Evolutionary conservation across 2,888 invertebrate species (phyloP), one percentile per base, ranked within the genome.

Genomic region (Xylota segnis): DNA sequence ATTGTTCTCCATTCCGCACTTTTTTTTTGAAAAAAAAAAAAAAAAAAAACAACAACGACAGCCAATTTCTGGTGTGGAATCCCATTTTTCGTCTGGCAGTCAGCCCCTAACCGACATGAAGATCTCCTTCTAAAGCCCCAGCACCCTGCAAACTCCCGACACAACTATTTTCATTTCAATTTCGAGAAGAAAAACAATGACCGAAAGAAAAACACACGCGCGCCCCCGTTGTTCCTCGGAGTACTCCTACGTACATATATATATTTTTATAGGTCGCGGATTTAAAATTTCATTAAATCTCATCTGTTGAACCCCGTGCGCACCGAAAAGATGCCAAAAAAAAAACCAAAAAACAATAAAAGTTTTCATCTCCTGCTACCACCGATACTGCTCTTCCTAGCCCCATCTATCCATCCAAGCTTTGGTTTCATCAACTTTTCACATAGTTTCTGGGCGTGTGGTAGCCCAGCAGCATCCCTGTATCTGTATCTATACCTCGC

Each of bases 201-300:
- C 59, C 79, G 54, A 47, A 16, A 59, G 27, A 71, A 72, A 52
- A 71, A 29, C 43, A 72, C n/a, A 32, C 54, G 58, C 45, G 40
- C 54, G 58, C 45, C 47, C 34, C 45, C 34, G 52, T 70, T 71
- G 54, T 65, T 56, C 63, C 58, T 16, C 9, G 43, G 50, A 34
- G n/a, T 34, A n/a, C n/a, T n/a, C n/a, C n/a, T n/a, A n/a, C n/a
- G n/a, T n/a, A n/a, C n/a, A n/a, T n/a, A 59, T 70, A 56, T 23
- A 59, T 70, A 56, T 68, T 82, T 82, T 76, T 82, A 61, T 70
- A 66, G 81, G 81, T 82, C 81, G 81, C 76, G 81, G 86, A 82
- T 86, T 79, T 84, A 84, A 86, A 86, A 86, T 86, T 86, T 86
- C 81, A 86, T 86, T 86, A 86, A 82, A 71, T 66, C 66, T 72